phyloP scores from a whole-genome alignment of 2,888 invertebrate species.

The Drosophila meridiana region DNA sequence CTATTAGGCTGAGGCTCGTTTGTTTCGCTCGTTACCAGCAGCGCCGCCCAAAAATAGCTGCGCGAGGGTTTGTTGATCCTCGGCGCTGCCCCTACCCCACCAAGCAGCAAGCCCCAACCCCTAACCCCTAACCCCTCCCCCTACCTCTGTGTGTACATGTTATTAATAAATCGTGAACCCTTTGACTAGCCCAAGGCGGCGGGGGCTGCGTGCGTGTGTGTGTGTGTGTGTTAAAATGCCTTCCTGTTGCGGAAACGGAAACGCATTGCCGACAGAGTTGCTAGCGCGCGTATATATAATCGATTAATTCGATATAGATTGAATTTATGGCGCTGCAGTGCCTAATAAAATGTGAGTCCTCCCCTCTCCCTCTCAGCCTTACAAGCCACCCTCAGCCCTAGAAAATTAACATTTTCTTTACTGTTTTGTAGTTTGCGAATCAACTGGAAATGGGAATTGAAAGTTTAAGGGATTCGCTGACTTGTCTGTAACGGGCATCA shows the following conservation, averaged over 20 bases:
- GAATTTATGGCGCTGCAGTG: slow-evolving; percentile 82
- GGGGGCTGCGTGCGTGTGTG: background rate
- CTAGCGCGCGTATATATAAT: slow-evolving; percentile 78
- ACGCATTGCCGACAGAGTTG: slow-evolving; percentile 83
- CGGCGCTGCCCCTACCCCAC: slow-evolving; percentile 8
- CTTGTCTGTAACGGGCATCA: background rate
- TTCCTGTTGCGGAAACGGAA: slow-evolving; percentile 83
- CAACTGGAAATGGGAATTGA: background rate
- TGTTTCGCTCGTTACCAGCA: slow-evolving; percentile 80
- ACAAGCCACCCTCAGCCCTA: background rate
- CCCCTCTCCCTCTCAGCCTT: background rate
- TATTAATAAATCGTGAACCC: slow-evolving; percentile 84
- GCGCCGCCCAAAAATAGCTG: slow-evolving; percentile 42
- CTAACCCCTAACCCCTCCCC: background rate
- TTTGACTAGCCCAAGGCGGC: slow-evolving; percentile 50
- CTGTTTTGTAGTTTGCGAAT: background rate
- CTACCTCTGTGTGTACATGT: slow-evolving; percentile 38
- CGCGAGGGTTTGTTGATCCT: slow-evolving; percentile 50
- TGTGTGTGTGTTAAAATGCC: slow-evolving; percentile 56
- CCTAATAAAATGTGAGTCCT: slow-evolving; percentile 8
- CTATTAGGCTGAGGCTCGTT: slow-evolving; percentile 53
- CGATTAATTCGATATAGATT: slow-evolving; percentile 85
- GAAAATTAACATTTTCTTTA: slow-evolving; percentile 4
- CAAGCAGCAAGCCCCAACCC: background rate
- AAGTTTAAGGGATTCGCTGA: background rate